phyloP scores from a whole-genome alignment of 2,888 invertebrate genomes.

The Odontocerum albicorne region DNA sequence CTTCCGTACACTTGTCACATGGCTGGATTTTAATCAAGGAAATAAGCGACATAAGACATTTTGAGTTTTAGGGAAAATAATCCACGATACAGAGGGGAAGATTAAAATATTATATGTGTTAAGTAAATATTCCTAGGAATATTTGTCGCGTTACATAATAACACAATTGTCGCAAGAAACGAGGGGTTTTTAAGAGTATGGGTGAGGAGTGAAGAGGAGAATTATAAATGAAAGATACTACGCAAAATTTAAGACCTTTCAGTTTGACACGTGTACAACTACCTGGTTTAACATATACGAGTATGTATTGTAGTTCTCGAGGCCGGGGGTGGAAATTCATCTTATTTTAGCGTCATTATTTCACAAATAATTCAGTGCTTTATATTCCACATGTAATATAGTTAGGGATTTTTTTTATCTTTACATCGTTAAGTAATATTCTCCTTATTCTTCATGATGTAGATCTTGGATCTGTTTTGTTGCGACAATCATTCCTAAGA shows the following conservation, averaged over 20 bases:
- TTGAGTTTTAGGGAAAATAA: not conserved
- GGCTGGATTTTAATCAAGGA: slow-evolving; percentile 5
- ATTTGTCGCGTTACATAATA: slow-evolving; percentile 60
- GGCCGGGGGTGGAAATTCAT: no score
- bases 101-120: slow-evolving; percentile 64
- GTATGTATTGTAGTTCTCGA: no score
- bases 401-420: no score
- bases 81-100: slow-evolving; percentile 49
- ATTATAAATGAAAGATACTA: slow-evolving; percentile 13
- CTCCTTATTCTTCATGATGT: no score
- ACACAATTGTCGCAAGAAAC: slow-evolving; percentile 46
- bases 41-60: slow-evolving; percentile 3
- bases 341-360: no score
- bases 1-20: slow-evolving; percentile 3
- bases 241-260: slow-evolving; percentile 5
- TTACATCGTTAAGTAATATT: no score
- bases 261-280: no score
- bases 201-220: slow-evolving; percentile 13
- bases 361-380: no score
- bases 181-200: slow-evolving; percentile 15
- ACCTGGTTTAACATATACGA: no score
- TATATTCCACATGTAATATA: no score
- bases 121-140: slow-evolving; percentile 64
- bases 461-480: no score
- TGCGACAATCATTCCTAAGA: no score